Percentiles rank a stretch among this genome's conserved stretches.
Conservation (phyloP, 1,140 invertebrate genomes). For the Pomacea maculata region DNA sequence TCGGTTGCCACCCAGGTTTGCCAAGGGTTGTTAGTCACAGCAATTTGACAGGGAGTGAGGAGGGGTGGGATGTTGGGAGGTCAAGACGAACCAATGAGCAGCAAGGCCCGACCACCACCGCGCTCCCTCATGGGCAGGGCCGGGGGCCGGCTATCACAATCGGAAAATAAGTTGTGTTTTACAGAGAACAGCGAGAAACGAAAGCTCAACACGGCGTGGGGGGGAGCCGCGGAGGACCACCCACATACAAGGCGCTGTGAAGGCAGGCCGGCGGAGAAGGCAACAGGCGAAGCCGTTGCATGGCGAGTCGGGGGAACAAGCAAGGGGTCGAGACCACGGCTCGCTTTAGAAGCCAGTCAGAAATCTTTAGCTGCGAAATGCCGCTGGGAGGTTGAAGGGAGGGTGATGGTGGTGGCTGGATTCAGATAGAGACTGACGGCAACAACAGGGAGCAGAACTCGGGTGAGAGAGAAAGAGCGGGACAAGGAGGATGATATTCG, state of each 20-base stretch:
- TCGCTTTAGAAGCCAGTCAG: neutral
- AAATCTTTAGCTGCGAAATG: no score
- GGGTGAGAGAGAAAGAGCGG: neutral
- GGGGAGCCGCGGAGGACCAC: neutral
- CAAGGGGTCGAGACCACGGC: neutral
- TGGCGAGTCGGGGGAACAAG: neutral
- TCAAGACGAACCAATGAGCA: no score
- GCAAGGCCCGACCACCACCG: no score
- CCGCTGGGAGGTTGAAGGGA: neutral
- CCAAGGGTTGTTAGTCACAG: slow-evolving; percentile 5
- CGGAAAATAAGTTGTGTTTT: slow-evolving; percentile 12
- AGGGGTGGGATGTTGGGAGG: neutral
- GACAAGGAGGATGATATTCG: neutral
- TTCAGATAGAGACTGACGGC: neutral
- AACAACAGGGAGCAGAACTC: neutral
- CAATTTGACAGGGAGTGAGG: neutral
- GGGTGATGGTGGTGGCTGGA: neutral
- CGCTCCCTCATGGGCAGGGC: neutral
- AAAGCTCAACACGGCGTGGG: neutral
- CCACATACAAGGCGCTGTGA: slow-evolving; percentile 9
- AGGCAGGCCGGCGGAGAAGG: neutral
- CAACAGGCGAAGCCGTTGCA: neutral
- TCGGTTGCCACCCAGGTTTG: slow-evolving; percentile 2
- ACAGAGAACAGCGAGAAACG: slow-evolving; percentile 6
- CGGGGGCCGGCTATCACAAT: neutral